phyloP scores from a whole-genome alignment of 2,113 vertebrate genomes.

The Mus musculus region GRCm39 chr6:103320501-103321000 shows the following conservation, averaged over 20 bases:
- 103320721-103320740: conserved; percentile 35
- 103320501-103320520: conserved; percentile 20
- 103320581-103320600: conserved; percentile 38
- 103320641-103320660: conserved; percentile 68
- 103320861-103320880: not conserved
- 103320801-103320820: not conserved
- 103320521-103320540: not conserved
- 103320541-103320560: conserved; percentile 13
- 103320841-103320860: not conserved
- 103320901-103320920: not conserved
- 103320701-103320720: conserved; percentile 33
- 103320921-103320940: not conserved
- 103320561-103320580: not conserved
- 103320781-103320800: not conserved
- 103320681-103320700: conserved; percentile 71
- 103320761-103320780: not conserved
- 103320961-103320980: not conserved
- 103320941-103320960: not conserved
- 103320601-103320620: conserved; percentile 52
- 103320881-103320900: not conserved
- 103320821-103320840: not conserved
- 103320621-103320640: conserved; percentile 71
- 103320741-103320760: not conserved
- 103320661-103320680: conserved; percentile 76
- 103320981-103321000: not conserved